Base-by-base conservation (phyloP, 2,113 vertebrate genomes). In the Halichoeres trimaculatus region DNA sequence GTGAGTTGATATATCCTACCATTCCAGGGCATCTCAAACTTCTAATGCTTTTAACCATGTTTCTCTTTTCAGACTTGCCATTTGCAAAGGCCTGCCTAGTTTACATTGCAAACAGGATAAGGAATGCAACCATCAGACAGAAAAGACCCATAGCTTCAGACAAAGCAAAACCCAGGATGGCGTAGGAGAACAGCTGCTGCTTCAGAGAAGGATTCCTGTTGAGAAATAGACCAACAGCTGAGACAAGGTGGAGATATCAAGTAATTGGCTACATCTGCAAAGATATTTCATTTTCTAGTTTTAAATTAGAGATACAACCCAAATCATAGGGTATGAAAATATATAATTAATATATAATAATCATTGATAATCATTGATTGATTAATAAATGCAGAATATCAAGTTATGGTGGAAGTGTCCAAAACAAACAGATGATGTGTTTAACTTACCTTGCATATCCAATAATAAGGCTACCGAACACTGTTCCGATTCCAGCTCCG, bases 121-220 rank as follows among this genome's bases (percentile, higher is more conserved):
- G 95, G 95, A 99, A 99, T 88, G 98, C 97, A 89, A 99, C 97
- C 97, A 99, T 99, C 94, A 99, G 94, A 95, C 97, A 99, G 94
- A 99, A 99, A 74, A 99, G 97, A 94, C 98, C 97, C 98, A 99
- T 98, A 89, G 97, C 98, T 95, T 99, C 98, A 88, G 97, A 99
- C 86, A 98, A 94, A 90, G 97, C 97, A 58, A 99, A 99, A 86
- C 97, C 98, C 95, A 99, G 90, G 94, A 99, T 98, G 89, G 98
- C 98, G 4, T 99, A 99, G 24, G 97, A 99, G 94, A 99, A 99
- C 78, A 99, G 94, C 96, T 99, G 97, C 94, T 99, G 97, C 94
- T 99, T 99, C 95, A 98, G 95, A 48, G 96, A 99, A 55, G 97
- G 97, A 90, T 99, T 99, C 94, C 98, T 98, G 92, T 89, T 61